Evolutionary conservation across 2,797 vertebrate species (phyloP), one percentile per base, ranked within the genome.

Genomic region (Scarus forsteni): DNA sequence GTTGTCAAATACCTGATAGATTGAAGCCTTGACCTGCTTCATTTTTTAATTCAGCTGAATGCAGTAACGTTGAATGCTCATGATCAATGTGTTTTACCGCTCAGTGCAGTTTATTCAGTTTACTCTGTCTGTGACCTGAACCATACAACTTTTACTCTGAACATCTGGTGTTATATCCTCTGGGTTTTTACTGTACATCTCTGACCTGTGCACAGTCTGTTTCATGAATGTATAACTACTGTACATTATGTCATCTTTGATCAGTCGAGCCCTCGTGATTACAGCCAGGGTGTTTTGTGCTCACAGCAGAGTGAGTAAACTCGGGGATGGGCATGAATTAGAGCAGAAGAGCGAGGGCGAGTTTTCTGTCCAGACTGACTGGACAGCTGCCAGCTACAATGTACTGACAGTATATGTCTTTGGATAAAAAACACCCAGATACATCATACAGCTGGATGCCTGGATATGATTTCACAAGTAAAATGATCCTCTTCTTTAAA

Each of bases 311-410:
- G 51, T 43, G 40, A 58, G 70, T 53, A 63, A 73, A 69, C 56
- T 69, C 68, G 63, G 58, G 51, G 75, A 62, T 75, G 70, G 45
- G 54, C 63, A 87, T 82, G 87, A 92, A 92, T 80, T 88, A 75
- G 86, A 91, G 85, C 91, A 93, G 87, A 93, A 93, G 68, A 77
- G 62, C 39, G 9, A 73, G 69, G 48, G 48, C 44, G 55, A 71
- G 77, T 77, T 85, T 70, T 69, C 68, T 68, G 70, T 59, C 58
- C 73, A 70, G 72, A 75, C 60, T 65, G 44, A 3, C 39, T 60
- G 64, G 75, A 79, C 60, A 74, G 76, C 79, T 84, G 81, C 66
- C 64, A 63, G 63, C 42, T 79, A 57, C 60, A 56, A 71, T 10
- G 10, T 52, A 45, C 8, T 61, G 39, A 57, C 65, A 53, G 43